phyloP scores from a whole-genome alignment of 2,797 vertebrate genomes.

The Hyperoplus lanceolatus region DNA sequence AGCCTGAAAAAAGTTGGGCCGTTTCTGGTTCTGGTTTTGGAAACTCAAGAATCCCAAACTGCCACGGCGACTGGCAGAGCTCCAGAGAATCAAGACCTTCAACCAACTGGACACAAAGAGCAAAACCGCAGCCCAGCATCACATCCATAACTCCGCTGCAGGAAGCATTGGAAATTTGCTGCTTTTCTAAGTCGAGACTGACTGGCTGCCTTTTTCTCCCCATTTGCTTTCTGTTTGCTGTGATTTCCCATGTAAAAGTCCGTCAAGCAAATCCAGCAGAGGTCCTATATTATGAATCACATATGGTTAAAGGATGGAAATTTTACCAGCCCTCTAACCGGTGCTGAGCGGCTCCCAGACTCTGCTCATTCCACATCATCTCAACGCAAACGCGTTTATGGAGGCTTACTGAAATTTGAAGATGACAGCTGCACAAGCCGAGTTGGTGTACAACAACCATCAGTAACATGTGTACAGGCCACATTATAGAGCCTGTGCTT shows the following conservation, averaged over 20 bases:
- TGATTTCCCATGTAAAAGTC: constrained; percentile 72
- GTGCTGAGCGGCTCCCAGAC: constrained; percentile 35
- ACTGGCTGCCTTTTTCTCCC: constrained; percentile 47
- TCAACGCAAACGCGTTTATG: constrained; percentile 22
- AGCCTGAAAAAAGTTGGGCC: constrained; percentile 64
- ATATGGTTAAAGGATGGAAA: constrained; percentile 62
- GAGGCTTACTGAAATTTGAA: constrained; percentile 14
- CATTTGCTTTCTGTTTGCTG: constrained; percentile 73
- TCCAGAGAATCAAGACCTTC: constrained; percentile 79
- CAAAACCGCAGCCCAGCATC: constrained; percentile 62
- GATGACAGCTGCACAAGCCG: constrained; percentile 19
- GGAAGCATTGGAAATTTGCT: constrained; percentile 50
- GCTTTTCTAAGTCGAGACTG: constrained; percentile 41
- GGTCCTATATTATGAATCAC: constrained; percentile 64
- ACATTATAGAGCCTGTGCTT: not conserved
- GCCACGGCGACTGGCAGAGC: constrained; percentile 71
- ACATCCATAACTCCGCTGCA: constrained; percentile 53
- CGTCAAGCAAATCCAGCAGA: constrained; percentile 68
- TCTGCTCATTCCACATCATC: constrained; percentile 31
- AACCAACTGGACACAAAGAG: constrained; percentile 61
- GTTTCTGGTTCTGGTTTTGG: constrained; percentile 79
- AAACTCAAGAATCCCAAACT: constrained; percentile 79
- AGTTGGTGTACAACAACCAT: constrained; percentile 6
- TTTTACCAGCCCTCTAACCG: constrained; percentile 49
- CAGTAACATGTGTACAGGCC: not conserved